Conservation (phyloP, 2,888 invertebrate genomes). For the Temnothorax rugatulus region DNA sequence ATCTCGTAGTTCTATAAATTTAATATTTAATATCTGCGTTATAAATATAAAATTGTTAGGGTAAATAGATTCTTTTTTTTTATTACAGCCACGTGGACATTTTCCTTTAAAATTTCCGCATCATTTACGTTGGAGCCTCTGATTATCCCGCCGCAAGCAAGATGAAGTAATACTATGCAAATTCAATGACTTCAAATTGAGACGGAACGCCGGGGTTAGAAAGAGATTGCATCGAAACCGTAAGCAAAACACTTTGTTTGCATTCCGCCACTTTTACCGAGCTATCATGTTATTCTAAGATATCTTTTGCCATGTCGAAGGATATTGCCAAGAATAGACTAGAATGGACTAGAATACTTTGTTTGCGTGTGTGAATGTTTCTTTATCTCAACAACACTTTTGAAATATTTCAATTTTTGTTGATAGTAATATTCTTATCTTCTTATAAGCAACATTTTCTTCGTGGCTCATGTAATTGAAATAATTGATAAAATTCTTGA, state of each 20-base stretch:
- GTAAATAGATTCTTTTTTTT: neutral
- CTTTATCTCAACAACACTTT: neutral
- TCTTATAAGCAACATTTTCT: neutral
- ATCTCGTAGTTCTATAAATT: neutral
- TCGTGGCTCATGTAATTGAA: neutral
- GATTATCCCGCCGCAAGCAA: neutral
- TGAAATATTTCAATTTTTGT: neutral
- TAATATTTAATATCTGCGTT: neutral
- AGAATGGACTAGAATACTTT: neutral
- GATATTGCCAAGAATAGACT: slow-evolving; percentile 16
- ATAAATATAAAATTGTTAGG: neutral
- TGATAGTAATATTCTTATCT: neutral
- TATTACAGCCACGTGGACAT: neutral
- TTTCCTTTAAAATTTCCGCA: neutral
- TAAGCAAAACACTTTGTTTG: slow-evolving; percentile 24
- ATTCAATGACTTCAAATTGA: slow-evolving; percentile 22
- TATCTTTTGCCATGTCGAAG: neutral
- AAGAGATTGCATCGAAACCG: neutral
- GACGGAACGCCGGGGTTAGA: neutral
- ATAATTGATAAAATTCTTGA: slow-evolving; percentile 1
- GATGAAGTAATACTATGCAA: slow-evolving; percentile 38
- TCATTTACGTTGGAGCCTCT: neutral
- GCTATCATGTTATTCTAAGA: neutral
- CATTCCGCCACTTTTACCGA: slow-evolving; percentile 16
- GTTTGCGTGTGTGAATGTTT: neutral